phyloP scores from a whole-genome alignment of 2,113 vertebrate species.

The Alligator sinensis region DNA sequence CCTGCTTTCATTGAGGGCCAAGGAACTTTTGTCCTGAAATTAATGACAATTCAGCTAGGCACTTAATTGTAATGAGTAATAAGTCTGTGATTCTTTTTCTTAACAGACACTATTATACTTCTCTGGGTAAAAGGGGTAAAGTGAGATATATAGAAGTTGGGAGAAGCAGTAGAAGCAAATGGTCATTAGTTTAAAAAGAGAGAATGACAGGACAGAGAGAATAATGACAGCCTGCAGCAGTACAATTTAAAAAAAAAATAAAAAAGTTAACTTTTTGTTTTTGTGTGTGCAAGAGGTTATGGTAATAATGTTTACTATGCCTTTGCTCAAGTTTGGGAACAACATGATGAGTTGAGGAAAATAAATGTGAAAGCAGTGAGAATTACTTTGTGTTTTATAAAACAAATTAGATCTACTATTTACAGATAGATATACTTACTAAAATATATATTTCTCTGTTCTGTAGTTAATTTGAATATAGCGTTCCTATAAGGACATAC shows the following conservation, averaged over 20 bases:
- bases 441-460: too few relatives aligned
- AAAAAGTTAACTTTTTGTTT: neutral
- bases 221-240: neutral
- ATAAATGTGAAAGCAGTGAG: neutral
- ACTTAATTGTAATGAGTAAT: neutral
- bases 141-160: neutral
- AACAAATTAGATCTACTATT: too few relatives aligned
- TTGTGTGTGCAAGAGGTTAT: neutral
- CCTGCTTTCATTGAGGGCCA: neutral
- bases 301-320: neutral
- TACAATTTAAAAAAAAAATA: neutral
- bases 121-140: neutral
- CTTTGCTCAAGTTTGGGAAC: constrained; percentile 9
- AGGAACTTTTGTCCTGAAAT: neutral
- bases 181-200: neutral
- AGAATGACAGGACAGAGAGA: neutral
- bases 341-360: neutral
- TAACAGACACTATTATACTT: neutral
- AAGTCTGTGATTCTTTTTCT: neutral
- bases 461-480: too few relatives aligned
- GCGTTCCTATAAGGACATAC: too few relatives aligned
- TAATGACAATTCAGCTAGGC: neutral
- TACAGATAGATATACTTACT: too few relatives aligned
- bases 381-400: too few relatives aligned
- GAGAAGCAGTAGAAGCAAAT: neutral